Evolutionary conservation across 2,797 vertebrate species (phyloP).

Genomic region (Chromobotia macracanthus): DNA sequence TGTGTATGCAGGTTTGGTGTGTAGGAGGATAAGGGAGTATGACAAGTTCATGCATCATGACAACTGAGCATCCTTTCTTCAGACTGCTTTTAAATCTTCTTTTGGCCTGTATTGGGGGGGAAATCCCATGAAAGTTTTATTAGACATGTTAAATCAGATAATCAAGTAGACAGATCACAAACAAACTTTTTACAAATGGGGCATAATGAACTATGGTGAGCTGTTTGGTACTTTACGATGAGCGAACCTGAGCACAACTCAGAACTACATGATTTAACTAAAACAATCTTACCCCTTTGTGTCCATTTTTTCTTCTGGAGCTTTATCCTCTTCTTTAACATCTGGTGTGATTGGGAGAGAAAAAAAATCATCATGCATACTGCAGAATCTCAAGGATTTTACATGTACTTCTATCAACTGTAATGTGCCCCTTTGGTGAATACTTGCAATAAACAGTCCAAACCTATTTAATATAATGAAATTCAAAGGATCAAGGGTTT

Average conservation of each 20-base stretch:
- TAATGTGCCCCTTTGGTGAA: background rate
- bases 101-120: slow-evolving; percentile 75
- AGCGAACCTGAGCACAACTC: no score
- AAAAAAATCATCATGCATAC: background rate
- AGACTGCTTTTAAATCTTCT: slow-evolving; percentile 79
- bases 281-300: slow-evolving; percentile 83
- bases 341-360: slow-evolving; percentile 70
- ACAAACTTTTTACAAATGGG: no score
- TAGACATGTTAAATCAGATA: no score
- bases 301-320: slow-evolving; percentile 92
- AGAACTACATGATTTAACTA: no score
- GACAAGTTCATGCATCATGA: slow-evolving; percentile 54
- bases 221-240: no score
- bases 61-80: slow-evolving; percentile 62
- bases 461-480: no score
- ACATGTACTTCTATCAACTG: background rate
- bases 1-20: slow-evolving; percentile 8
- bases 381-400: background rate
- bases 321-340: slow-evolving; percentile 91
- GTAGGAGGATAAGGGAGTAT: slow-evolving; percentile 43
- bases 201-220: no score
- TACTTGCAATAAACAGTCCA: background rate
- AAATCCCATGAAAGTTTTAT: background rate
- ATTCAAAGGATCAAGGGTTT: no score
- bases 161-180: no score